A percentile compares a stretch with the other conserved stretches of the same genome.
Conservation (phyloP, 1,140 invertebrate genomes). For the Drosophila athabasca region DNA sequence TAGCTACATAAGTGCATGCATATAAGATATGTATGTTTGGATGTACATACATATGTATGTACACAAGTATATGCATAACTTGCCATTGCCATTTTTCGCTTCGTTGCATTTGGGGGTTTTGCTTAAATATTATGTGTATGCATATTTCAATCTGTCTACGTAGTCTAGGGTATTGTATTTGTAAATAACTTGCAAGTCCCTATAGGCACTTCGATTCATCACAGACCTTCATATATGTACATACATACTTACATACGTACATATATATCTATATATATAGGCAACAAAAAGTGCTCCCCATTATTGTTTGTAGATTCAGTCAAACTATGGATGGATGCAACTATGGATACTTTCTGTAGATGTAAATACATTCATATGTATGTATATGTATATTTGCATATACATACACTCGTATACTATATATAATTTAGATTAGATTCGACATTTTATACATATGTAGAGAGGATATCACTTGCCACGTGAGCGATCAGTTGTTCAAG, state of each 20-base stretch:
- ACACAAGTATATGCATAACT: conserved; percentile 24
- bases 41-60: conserved; percentile 6
- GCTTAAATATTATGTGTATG: conserved; percentile 56
- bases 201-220: neutral
- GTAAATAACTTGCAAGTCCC: neutral
- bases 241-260: neutral
- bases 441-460: no score
- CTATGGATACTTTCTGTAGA: neutral
- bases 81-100: conserved; percentile 48
- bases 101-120: conserved; percentile 42
- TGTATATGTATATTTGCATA: neutral
- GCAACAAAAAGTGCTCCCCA: no score
- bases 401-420: neutral
- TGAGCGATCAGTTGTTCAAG: no score
- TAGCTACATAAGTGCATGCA: conserved; percentile 11
- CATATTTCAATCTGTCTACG: conserved; percentile 38
- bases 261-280: no score
- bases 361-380: neutral
- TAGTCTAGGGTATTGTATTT: conserved; percentile 4
- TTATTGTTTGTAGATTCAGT: no score
- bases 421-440: no score
- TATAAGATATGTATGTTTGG: conserved; percentile 7
- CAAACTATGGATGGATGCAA: no score
- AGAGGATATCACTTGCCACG: no score
- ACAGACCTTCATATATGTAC: neutral